These are phyloP conservation scores for Tridacna crocea DNA, from an alignment of 2,888 invertebrate genomes.

Conservation along the genomic window DNA sequence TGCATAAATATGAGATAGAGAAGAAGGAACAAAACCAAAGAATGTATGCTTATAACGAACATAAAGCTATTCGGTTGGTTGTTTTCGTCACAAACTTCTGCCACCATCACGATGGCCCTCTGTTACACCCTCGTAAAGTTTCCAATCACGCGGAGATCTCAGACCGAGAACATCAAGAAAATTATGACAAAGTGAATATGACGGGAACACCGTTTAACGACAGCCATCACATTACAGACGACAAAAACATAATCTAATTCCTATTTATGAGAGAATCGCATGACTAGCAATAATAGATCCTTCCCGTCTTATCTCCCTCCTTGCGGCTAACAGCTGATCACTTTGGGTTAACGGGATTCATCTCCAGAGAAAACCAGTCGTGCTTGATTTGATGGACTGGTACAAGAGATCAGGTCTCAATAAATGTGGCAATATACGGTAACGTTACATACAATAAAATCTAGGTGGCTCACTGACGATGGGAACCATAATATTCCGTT, in stretches of 20 bases:
- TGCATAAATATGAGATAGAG: too few species aligned
- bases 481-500: too few species aligned
- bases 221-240: slow-evolving; percentile 50
- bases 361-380: background rate
- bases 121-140: background rate
- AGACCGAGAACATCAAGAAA: slow-evolving; percentile 15
- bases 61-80: too few species aligned
- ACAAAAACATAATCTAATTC: slow-evolving; percentile 47
- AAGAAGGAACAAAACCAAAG: too few species aligned
- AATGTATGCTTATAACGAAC: too few species aligned
- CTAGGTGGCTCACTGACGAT: too few species aligned
- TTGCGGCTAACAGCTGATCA: slow-evolving; percentile 5
- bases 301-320: slow-evolving; percentile 2
- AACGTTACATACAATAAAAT: too few species aligned
- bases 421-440: too few species aligned
- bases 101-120: background rate
- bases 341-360: background rate
- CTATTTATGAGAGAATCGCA: slow-evolving; percentile 56
- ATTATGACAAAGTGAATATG: slow-evolving; percentile 52
- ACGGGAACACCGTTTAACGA: slow-evolving; percentile 53
- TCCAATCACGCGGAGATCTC: background rate
- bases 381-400: too few species aligned
- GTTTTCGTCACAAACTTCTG: too few species aligned
- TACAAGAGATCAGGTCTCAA: too few species aligned
- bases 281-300: slow-evolving; percentile 46